Evolutionary conservation across 2,888 invertebrate species (phyloP).

Genomic region (Nomada fabriciana): DNA sequence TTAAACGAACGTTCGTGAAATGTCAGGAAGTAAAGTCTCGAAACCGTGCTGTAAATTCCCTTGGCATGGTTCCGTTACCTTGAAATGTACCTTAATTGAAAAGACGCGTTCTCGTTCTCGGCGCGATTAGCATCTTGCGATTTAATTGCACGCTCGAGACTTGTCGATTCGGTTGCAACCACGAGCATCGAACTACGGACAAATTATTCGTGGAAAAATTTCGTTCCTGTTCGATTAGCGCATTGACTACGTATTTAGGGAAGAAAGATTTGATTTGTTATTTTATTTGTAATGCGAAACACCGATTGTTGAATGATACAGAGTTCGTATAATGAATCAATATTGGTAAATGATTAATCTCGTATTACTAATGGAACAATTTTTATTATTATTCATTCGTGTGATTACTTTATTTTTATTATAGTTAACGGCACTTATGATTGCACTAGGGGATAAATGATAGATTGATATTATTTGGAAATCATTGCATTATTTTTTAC

Average conservation of each 20-base stretch:
- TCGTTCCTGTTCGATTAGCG: neutral
- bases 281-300: neutral
- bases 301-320: neutral
- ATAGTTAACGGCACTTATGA: too few relatives aligned
- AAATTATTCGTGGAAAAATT: conserved; percentile 13
- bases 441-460: too few relatives aligned
- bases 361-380: too few relatives aligned
- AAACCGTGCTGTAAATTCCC: conserved; percentile 31
- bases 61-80: conserved; percentile 48
- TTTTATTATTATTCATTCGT: neutral
- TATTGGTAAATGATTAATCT: too few relatives aligned
- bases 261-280: neutral
- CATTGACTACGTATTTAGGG: neutral
- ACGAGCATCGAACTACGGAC: conserved; percentile 25
- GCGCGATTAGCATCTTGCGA: conserved; percentile 59
- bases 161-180: conserved; percentile 35
- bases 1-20: conserved; percentile 23
- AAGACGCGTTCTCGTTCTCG: conserved; percentile 53
- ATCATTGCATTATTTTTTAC: too few relatives aligned
- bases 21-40: conserved; percentile 39
- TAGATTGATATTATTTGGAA: too few relatives aligned
- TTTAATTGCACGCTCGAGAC: conserved; percentile 56
- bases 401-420: neutral
- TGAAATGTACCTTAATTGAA: conserved; percentile 62
- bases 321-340: neutral